Percentiles rank a stretch among this genome's conserved stretches.
phyloP scores from a whole-genome alignment of 2,888 invertebrate genomes.

The Torymus texanus region DNA sequence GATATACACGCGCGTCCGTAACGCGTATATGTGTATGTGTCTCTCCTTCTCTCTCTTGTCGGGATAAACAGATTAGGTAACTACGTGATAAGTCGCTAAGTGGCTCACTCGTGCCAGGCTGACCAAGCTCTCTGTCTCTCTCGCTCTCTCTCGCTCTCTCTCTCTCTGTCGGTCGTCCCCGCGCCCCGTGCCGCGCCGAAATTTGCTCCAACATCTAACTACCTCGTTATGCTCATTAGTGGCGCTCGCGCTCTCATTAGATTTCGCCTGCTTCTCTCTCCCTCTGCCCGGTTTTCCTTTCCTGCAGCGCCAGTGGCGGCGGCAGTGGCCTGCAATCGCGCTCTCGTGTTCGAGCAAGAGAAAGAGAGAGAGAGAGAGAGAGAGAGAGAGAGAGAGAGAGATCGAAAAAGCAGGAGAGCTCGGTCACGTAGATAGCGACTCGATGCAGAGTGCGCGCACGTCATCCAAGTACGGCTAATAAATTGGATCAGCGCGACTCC shows the following conservation, averaged over 20 bases:
- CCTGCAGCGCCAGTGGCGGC: conserved; percentile 2
- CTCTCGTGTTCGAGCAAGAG: background rate
- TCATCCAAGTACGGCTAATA: conserved; percentile 65
- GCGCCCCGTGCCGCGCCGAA: conserved; percentile 64
- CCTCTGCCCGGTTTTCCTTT: conserved; percentile 19
- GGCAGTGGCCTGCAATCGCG: background rate
- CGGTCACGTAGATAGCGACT: conserved; percentile 11
- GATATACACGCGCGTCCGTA: conserved; percentile 29
- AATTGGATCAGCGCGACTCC: conserved; percentile 73
- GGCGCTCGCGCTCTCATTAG: conserved; percentile 75
- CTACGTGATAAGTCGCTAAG: conserved; percentile 76
- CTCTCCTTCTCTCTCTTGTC: conserved; percentile 57
- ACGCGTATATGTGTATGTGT: conserved; percentile 49
- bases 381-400: conserved; percentile 3
- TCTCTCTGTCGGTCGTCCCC: conserved; percentile 25
- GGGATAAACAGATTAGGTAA: conserved; percentile 76
- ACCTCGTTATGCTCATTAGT: conserved; percentile 75
- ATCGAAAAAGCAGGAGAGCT: background rate
- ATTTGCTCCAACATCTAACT: conserved; percentile 73
- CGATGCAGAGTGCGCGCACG: conserved; percentile 15
- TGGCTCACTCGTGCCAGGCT: conserved; percentile 71
- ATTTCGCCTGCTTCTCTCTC: conserved; percentile 64
- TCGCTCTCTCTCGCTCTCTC: conserved; percentile 56
- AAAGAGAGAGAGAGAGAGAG: no score
- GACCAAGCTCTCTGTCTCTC: conserved; percentile 61